A percentile compares a stretch with the other conserved stretches of the same genome.
Evolutionary conservation across 2,797 vertebrate species (phyloP).

Genomic region (Ptychobarbus kaznakovi): DNA sequence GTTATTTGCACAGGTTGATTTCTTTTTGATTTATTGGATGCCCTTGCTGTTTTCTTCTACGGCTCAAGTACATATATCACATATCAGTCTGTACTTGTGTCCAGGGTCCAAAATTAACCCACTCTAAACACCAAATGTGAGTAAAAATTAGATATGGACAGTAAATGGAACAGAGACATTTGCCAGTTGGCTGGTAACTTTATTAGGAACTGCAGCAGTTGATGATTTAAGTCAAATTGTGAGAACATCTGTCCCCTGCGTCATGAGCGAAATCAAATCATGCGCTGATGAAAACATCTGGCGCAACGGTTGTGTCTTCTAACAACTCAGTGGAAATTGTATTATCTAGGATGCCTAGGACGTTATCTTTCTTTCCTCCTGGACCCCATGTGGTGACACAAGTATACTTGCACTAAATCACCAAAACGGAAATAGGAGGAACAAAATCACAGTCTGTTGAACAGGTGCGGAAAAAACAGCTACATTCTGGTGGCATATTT

Average conservation of each 20-base stretch:
- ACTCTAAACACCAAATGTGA: neutral
- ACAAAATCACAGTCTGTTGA: neutral
- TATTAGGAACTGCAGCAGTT: neutral
- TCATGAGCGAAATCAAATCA: neutral
- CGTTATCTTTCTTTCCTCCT: neutral
- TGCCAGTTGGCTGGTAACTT: neutral
- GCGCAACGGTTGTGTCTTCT: neutral
- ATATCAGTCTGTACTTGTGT: constrained; percentile 16
- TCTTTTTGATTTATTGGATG: constrained; percentile 23
- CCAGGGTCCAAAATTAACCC: constrained; percentile 7
- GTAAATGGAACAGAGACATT: constrained; percentile 3
- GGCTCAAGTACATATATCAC: constrained; percentile 10
- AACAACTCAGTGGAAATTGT: neutral
- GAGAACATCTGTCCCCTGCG: neutral
- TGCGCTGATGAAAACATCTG: constrained; percentile 1
- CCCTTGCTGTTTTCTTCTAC: neutral
- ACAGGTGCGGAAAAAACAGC: neutral
- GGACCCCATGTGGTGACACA: neutral
- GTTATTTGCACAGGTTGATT: neutral
- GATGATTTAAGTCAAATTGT: neutral
- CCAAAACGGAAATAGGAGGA: neutral
- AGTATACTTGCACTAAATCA: neutral
- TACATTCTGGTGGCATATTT: neutral
- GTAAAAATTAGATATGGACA: neutral
- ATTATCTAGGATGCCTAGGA: neutral